These are phyloP conservation scores for Anseranas semipalmata DNA, from an alignment of 2,113 vertebrate genomes.

Conservation along the genomic window DNA sequence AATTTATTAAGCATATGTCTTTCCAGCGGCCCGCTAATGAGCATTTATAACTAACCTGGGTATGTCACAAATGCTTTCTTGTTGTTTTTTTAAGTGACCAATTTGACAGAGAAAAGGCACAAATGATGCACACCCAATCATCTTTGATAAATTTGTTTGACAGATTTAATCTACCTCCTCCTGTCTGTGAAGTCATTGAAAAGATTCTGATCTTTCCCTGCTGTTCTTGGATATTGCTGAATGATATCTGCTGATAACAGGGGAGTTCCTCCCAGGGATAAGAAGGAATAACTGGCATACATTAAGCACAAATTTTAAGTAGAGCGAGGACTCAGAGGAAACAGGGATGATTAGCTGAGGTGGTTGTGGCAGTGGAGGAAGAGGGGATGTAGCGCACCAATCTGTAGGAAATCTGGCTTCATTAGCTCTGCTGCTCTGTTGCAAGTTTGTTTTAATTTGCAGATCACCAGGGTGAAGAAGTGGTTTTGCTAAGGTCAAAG, in stretches of 20 bases:
- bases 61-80: not conserved
- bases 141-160: not conserved
- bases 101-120: not conserved
- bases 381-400: not conserved
- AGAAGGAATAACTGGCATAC: not conserved
- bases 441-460: not conserved
- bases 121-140: not conserved
- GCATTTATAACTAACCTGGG: not conserved
- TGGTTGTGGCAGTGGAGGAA: not conserved
- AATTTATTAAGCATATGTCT: not conserved
- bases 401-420: not conserved
- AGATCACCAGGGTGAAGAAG: not conserved
- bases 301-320: not conserved
- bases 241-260: accelerated
- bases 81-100: not conserved
- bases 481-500: not conserved
- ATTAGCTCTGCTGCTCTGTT: not conserved
- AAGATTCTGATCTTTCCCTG: not conserved
- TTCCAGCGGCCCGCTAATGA: not conserved
- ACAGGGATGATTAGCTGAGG: not conserved
- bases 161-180: not conserved
- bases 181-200: not conserved
- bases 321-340: not conserved
- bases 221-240: not conserved
- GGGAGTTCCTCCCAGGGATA: not conserved